Percentiles rank a stretch among this genome's conserved stretches.
Conservation (phyloP, 2,113 vertebrate genomes). For the Charina bottae region DNA sequence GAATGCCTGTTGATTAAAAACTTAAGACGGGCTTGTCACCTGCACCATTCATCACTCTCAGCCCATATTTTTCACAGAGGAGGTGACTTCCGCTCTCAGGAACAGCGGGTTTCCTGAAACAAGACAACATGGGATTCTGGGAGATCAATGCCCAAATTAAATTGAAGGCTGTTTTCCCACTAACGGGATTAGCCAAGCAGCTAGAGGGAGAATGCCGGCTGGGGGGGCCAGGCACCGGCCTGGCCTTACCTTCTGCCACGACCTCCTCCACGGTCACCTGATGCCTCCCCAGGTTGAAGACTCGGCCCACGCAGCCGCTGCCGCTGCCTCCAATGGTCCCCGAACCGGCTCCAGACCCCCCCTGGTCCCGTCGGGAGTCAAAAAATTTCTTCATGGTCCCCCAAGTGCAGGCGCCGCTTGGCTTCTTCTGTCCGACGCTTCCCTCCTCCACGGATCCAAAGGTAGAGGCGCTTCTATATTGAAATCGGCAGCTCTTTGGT, state of each 20-base stretch:
- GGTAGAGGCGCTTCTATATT: constrained; percentile 4
- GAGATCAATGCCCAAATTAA: too few species aligned
- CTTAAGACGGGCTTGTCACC: too few species aligned
- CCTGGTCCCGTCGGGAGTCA: constrained; percentile 93
- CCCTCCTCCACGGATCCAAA: neutral
- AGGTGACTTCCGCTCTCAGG: too few species aligned
- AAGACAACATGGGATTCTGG: too few species aligned
- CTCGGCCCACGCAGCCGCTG: constrained; percentile 89
- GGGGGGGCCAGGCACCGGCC: too few species aligned
- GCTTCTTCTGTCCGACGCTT: neutral
- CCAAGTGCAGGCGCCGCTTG: neutral
- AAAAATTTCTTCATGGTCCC: constrained; percentile 98
- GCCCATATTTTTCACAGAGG: too few species aligned
- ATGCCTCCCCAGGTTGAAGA: constrained; percentile 90
- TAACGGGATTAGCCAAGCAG: too few species aligned
- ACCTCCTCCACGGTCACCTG: constrained; percentile 98
- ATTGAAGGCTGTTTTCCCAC: too few species aligned
- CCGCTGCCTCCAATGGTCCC: constrained; percentile 84
- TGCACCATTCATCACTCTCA: too few species aligned
- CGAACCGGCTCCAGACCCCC: constrained; percentile 85
- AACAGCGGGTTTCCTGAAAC: too few species aligned
- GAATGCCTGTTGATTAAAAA: too few species aligned
- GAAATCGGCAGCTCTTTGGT: constrained; percentile 19
- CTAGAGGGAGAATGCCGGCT: too few species aligned
- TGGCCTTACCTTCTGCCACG: constrained; percentile 89